Conservation (phyloP, 2,797 vertebrate genomes). For the Paramormyrops hopkinsi region DNA sequence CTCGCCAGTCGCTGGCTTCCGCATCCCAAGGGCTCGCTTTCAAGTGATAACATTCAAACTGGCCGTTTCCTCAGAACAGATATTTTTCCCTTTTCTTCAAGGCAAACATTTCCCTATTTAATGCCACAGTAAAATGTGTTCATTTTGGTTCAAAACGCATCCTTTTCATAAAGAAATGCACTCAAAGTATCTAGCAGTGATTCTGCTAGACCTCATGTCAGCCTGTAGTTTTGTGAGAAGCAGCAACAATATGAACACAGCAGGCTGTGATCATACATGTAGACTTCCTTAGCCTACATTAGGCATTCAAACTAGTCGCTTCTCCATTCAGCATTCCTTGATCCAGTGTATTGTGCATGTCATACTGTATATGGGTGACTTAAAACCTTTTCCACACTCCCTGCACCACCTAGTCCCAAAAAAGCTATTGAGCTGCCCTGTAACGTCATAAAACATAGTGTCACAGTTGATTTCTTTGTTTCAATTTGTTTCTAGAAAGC, state of each 20-base stretch:
- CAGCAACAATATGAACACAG: neutral
- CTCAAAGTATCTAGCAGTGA: neutral
- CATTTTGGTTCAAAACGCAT: neutral
- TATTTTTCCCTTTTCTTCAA: constrained; percentile 13
- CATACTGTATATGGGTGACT: neutral
- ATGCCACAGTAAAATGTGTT: neutral
- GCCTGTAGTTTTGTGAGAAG: neutral
- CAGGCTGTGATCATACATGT: neutral
- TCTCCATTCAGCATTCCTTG: neutral
- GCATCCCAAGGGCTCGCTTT: constrained; percentile 25
- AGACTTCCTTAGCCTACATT: neutral
- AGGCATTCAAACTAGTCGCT: neutral
- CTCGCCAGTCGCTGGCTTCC: constrained; percentile 13
- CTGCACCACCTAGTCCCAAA: neutral
- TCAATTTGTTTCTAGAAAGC: neutral
- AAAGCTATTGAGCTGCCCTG: neutral
- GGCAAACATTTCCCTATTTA: constrained; percentile 10
- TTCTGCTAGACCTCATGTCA: neutral
- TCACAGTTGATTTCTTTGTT: neutral
- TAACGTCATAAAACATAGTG: neutral
- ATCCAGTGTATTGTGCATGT: neutral
- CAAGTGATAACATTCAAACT: constrained; percentile 16
- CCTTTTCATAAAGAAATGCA: neutral
- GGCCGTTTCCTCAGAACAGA: neutral
- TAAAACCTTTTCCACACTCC: neutral